Evolutionary conservation across 2,113 vertebrate species (phyloP).

Genomic region (Toxotes jaculatrix): DNA sequence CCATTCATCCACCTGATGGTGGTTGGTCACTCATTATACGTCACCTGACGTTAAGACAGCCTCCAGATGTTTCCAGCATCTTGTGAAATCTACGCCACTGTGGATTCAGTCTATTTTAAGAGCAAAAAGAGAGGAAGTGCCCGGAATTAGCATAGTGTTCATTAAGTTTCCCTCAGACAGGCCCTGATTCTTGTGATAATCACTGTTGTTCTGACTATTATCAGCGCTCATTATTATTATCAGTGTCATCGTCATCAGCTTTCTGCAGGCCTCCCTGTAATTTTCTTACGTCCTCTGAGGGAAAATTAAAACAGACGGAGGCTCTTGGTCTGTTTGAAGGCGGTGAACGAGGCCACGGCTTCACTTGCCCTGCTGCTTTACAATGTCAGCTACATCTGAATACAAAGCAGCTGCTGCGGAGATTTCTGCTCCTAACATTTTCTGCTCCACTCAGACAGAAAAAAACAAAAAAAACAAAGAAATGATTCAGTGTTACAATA

Average conservation of each 20-base stretch:
- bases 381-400: conserved; percentile 41
- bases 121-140: not conserved
- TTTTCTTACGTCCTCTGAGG: conserved; percentile 4
- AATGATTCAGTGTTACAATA: conserved; percentile 23
- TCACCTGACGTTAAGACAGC: no score
- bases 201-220: conserved; percentile 2
- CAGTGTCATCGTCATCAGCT: conserved; percentile 34
- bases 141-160: not conserved
- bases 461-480: not conserved
- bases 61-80: not conserved
- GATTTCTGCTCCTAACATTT: conserved; percentile 31
- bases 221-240: conserved; percentile 26
- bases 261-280: conserved; percentile 20
- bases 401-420: conserved; percentile 61
- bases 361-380: conserved; percentile 25
- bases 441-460: conserved; percentile 20
- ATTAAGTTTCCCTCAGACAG: not conserved
- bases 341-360: conserved; percentile 31
- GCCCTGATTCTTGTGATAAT: conserved; percentile 12
- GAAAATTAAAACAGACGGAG: conserved; percentile 27
- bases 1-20: no score
- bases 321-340: conserved; percentile 31
- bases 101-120: no score
- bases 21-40: no score
- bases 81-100: not conserved